Conservation (phyloP, 2,113 vertebrate genomes). For the Equus przewalskii region DNA sequence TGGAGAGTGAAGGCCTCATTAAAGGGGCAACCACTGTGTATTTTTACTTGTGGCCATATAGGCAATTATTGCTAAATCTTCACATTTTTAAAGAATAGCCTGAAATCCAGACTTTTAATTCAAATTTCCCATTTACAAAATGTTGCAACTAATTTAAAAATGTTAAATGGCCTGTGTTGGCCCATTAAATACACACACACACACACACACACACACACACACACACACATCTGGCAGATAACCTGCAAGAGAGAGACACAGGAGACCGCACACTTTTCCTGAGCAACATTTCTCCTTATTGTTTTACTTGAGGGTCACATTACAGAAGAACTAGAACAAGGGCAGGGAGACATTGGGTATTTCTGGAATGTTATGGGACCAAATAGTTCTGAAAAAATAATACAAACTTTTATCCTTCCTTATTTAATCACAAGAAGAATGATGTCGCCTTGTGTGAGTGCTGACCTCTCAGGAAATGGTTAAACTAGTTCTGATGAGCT, state of each 20-base stretch:
- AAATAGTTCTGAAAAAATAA: background rate
- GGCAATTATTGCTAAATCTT: background rate
- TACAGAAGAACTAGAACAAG: background rate
- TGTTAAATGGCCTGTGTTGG: background rate
- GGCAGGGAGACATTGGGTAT: background rate
- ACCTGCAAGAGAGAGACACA: background rate
- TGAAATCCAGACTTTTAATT: background rate
- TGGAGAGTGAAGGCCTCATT: background rate
- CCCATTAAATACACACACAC: background rate
- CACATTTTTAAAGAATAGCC: background rate
- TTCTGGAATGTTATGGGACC: background rate
- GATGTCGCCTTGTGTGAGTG: background rate
- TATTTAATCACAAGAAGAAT: background rate
- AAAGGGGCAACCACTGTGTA: too few species aligned
- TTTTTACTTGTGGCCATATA: background rate
- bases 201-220: background rate
- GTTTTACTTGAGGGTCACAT: background rate
- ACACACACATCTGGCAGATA: background rate
- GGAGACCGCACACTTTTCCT: background rate
- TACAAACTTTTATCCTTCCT: background rate
- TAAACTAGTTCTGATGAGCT: background rate
- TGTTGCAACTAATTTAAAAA: background rate
- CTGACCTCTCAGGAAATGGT: background rate
- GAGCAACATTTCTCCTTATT: background rate
- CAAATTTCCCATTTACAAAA: background rate